Percentiles rank a stretch among this genome's conserved stretches.
These are phyloP conservation scores for Hippopotamus amphibius DNA, from an alignment of 2,113 vertebrate genomes.

Conservation along the genomic window DNA sequence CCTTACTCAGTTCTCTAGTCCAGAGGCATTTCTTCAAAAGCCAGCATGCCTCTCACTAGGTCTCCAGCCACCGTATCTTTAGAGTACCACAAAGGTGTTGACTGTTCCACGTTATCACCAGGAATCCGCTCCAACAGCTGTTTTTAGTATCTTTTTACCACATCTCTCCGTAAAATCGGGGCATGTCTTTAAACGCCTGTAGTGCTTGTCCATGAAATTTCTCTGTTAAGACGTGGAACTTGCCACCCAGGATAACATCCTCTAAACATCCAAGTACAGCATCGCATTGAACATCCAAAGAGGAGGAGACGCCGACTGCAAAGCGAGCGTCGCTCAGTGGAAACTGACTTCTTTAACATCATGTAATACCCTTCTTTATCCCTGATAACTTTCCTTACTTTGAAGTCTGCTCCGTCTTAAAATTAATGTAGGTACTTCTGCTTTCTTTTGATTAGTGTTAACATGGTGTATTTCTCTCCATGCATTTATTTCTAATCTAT, in stretches of 20 bases:
- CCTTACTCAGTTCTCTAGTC: conserved; percentile 92
- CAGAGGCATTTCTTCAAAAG: conserved; percentile 93
- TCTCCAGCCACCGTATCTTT: conserved; percentile 91
- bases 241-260: conserved; percentile 91
- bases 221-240: conserved; percentile 90
- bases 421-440: background rate
- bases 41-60: conserved; percentile 93
- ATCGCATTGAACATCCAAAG: conserved; percentile 89
- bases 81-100: conserved; percentile 87
- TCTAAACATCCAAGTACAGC: conserved; percentile 89
- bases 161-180: conserved; percentile 91
- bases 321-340: conserved; percentile 85
- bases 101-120: conserved; percentile 88
- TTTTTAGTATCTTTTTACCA: conserved; percentile 91
- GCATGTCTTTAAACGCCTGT: conserved; percentile 92
- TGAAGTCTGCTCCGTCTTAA: background rate
- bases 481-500: background rate
- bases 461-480: background rate
- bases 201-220: conserved; percentile 92
- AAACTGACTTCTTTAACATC: background rate
- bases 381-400: background rate
- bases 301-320: conserved; percentile 83
- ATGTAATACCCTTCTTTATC: background rate
- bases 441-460: background rate
- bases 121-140: conserved; percentile 88